These are phyloP conservation scores for Ferrisia virgata DNA, from an alignment of 2,888 invertebrate species.

Conservation along the genomic window DNA sequence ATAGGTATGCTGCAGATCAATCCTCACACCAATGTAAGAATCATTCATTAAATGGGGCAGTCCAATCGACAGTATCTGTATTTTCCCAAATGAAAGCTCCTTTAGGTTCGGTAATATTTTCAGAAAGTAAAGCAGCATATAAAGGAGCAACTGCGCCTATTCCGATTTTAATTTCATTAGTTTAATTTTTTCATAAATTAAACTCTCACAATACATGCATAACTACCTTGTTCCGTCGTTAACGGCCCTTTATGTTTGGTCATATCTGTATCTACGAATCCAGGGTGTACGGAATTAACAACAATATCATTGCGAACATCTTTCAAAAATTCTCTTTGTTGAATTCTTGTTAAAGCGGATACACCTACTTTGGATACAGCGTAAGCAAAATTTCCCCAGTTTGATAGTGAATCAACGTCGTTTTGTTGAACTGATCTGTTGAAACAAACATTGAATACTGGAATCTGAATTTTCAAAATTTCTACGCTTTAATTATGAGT, in stretches of 20 bases:
- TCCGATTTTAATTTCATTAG: too few relatives aligned
- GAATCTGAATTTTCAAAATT: background rate
- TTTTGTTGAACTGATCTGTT: constrained; percentile 53
- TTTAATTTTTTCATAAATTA: too few relatives aligned
- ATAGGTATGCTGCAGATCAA: too few relatives aligned
- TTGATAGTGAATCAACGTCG: constrained; percentile 50
- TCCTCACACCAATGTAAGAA: too few relatives aligned
- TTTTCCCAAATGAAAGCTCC: constrained; percentile 66
- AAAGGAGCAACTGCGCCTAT: constrained; percentile 51
- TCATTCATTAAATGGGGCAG: background rate
- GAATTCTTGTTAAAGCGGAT: constrained; percentile 65
- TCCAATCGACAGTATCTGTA: constrained; percentile 61
- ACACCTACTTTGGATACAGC: constrained; percentile 71
- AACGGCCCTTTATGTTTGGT: constrained; percentile 64
- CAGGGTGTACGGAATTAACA: constrained; percentile 72
- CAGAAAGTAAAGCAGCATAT: constrained; percentile 61
- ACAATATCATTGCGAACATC: constrained; percentile 60
- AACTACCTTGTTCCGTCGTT: constrained; percentile 58
- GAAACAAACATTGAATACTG: background rate
- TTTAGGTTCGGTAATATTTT: constrained; percentile 56
- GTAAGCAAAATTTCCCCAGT: constrained; percentile 67
- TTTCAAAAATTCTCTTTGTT: constrained; percentile 62
- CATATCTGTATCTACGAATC: constrained; percentile 77
- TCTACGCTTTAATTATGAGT: too few relatives aligned
- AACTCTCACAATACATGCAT: too few relatives aligned